Conservation (phyloP, 2,888 invertebrate genomes). For the Leptothorax acervorum region DNA sequence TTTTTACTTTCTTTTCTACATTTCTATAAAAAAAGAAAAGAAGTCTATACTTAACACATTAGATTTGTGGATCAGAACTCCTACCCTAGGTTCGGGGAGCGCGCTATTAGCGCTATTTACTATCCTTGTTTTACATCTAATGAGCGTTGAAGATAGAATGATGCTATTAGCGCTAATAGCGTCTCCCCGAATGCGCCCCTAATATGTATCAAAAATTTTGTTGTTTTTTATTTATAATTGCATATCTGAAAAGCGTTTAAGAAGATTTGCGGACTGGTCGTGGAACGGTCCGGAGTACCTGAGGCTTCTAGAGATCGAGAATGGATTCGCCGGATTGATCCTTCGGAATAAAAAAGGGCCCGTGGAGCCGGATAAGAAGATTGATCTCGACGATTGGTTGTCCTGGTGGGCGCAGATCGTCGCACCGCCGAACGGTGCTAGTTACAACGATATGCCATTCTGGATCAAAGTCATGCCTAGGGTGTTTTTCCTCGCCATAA, state of each 20-base stretch:
- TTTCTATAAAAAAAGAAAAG: background rate
- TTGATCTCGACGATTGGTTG: slow-evolving; percentile 90
- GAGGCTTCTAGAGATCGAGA: slow-evolving; percentile 90
- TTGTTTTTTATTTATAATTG: slow-evolving; percentile 26
- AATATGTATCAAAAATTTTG: slow-evolving; percentile 74
- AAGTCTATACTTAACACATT: background rate
- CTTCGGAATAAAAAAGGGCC: slow-evolving; percentile 85
- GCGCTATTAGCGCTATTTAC: no score
- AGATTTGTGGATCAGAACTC: background rate
- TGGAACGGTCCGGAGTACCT: slow-evolving; percentile 91
- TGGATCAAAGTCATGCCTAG: slow-evolving; percentile 90
- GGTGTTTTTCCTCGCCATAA: slow-evolving; percentile 72
- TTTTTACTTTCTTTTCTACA: background rate
- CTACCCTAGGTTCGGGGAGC: no score
- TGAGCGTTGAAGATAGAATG: no score
- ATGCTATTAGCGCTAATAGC: no score
- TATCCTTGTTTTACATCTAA: no score
- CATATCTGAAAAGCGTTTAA: slow-evolving; percentile 85
- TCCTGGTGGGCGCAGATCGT: slow-evolving; percentile 89
- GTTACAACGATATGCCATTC: slow-evolving; percentile 89
- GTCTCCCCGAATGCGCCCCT: no score
- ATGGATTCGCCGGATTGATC: slow-evolving; percentile 90
- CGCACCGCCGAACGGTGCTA: slow-evolving; percentile 83
- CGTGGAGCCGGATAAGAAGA: slow-evolving; percentile 67
- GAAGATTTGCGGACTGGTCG: slow-evolving; percentile 93